Evolutionary conservation across 2,888 invertebrate species (phyloP).

Genomic region (Phyto melanocephala): DNA sequence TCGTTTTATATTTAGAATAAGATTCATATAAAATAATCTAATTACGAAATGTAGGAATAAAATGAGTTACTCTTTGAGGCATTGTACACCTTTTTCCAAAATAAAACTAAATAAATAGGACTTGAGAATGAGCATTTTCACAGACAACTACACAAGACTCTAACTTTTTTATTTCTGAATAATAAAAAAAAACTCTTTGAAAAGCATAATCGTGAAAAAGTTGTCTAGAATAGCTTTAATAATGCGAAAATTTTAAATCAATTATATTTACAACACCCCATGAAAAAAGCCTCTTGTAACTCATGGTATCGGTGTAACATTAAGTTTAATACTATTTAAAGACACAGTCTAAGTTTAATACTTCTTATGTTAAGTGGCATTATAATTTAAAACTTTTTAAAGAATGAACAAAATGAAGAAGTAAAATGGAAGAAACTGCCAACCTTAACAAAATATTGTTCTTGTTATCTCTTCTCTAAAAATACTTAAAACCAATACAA

Average conservation of each 20-base stretch:
- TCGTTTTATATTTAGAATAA: not conserved
- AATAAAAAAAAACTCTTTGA: no score
- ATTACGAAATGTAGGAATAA: not conserved
- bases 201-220: no score
- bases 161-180: no score
- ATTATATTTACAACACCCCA: no score
- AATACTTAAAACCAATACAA: not conserved
- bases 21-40: not conserved
- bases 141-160: no score
- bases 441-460: constrained; percentile 20
- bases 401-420: not conserved
- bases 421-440: not conserved
- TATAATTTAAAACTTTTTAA: constrained; percentile 59
- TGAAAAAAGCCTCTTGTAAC: not conserved
- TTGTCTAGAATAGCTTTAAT: no score
- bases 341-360: constrained; percentile 51
- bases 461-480: constrained; percentile 7
- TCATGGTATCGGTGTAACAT: constrained; percentile 11
- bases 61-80: constrained; percentile 2
- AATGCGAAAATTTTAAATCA: no score
- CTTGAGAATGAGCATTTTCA: no score
- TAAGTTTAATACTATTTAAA: constrained; percentile 24
- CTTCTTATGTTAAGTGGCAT: constrained; percentile 58
- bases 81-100: not conserved
- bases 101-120: no score